Base-by-base conservation (phyloP, 2,113 vertebrate species). In the Ciconia boyciana region DNA sequence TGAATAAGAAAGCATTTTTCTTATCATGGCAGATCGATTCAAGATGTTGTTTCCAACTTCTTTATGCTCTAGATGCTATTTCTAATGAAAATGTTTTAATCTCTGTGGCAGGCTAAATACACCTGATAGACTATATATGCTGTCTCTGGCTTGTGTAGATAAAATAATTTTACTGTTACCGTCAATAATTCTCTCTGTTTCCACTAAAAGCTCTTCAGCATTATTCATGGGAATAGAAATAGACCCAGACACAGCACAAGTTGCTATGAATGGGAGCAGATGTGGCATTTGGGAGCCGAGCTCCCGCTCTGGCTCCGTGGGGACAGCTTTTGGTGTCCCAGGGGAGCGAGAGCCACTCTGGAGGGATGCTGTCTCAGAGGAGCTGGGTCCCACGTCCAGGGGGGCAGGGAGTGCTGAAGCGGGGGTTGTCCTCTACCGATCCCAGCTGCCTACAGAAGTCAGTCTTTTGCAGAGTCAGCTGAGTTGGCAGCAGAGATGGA, bases 121-220 rank as follows among this genome's bases (percentile, higher is more conserved):
- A 81, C 24, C 72, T 49, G 25, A 16, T 69, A 76, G 68, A 17
- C 70, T 81, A 41, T 66, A 41, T 55, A 17, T 61, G 49, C 8
- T 22, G 13, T 80, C 83, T 93, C 81, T n/a, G 34, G 71, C 62
- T 49, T 77, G 44, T 4, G 34, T 44, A 46, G 54, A 89, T 94
- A 68, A 93, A 93, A 89, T 49, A 44, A 62, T 95, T 91, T 96
- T 93, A 34, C 49, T 80, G 77, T 78, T 91, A 36, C 48, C 81
- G 54, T 97, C 64, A 82, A 65, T 96, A n/a, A 21, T 94, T 83
- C 48, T 90, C 69, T 96, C 70, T 18, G 44, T 89, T 96, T 83
- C 52, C 55, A 75, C 81, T 61, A 29, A 68, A 81, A 95, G 25
- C 5, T 4, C 58, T 84, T 91, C 68, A 69, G 21, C 34, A 5